Conservation (phyloP, 2,888 invertebrate genomes). For the Conistra vaccinii region DNA sequence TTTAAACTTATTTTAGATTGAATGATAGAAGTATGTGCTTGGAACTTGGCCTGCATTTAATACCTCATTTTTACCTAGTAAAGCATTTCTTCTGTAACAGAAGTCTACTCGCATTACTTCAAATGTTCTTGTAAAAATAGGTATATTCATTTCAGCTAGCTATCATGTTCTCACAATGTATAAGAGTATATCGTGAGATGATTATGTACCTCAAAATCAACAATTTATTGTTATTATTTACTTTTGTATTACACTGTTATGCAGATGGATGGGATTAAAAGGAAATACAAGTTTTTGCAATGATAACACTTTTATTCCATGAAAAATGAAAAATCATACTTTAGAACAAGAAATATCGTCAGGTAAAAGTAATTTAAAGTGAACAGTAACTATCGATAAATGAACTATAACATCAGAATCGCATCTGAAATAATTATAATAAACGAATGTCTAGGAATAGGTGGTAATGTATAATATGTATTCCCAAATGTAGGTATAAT, state of each 20-base stretch:
- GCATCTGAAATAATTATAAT: constrained; percentile 46
- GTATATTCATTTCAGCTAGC: background rate
- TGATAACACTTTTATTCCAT: constrained; percentile 70
- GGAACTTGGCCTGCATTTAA: constrained; percentile 52
- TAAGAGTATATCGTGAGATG: background rate
- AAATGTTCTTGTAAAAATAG: constrained; percentile 11
- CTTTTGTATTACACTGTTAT: constrained; percentile 40
- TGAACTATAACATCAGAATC: constrained; percentile 44
- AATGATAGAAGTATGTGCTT: constrained; percentile 36
- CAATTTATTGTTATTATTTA: constrained; percentile 19
- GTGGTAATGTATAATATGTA: constrained; percentile 40
- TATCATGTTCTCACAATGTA: constrained; percentile 5
- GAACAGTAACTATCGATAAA: constrained; percentile 62
- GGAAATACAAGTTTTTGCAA: constrained; percentile 56
- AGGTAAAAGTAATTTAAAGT: constrained; percentile 52
- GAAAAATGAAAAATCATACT: constrained; percentile 64
- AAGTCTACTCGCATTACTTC: background rate
- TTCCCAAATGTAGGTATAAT: constrained; percentile 51
- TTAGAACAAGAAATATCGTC: constrained; percentile 55
- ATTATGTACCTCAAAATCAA: constrained; percentile 22
- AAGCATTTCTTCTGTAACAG: constrained; percentile 33
- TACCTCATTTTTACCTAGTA: constrained; percentile 42
- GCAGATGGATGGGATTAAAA: constrained; percentile 43
- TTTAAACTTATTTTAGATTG: constrained; percentile 22
- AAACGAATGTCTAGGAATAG: constrained; percentile 51